Evolutionary conservation across 2,113 vertebrate genomes (phyloP).

Genomic region (Paedocypris sp.): DNA sequence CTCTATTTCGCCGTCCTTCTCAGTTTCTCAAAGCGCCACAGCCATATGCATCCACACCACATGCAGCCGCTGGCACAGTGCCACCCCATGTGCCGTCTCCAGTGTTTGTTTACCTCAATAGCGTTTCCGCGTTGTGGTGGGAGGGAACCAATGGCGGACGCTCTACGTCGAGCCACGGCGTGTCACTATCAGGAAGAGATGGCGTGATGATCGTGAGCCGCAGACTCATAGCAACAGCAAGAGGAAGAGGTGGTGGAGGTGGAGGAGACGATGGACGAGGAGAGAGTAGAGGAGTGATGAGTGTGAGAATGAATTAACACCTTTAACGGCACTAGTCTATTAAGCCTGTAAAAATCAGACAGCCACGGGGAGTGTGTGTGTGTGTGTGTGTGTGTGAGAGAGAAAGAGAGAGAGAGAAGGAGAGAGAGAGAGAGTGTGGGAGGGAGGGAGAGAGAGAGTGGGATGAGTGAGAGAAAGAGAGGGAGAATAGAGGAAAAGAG

Average conservation of each 20-base stretch:
- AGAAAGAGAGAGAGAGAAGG: slow-evolving; percentile 3
- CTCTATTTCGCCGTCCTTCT: not conserved
- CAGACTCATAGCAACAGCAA: slow-evolving; percentile 18
- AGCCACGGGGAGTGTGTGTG: not conserved
- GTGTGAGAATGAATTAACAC: slow-evolving; percentile 35
- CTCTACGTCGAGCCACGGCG: slow-evolving; percentile 7
- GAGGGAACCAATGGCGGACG: slow-evolving; percentile 6
- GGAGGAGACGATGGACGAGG: not conserved
- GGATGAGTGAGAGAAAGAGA: not conserved
- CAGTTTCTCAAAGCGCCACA: not conserved
- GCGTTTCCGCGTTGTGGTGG: not conserved
- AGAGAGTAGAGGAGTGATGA: not conserved
- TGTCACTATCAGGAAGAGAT: slow-evolving; percentile 14
- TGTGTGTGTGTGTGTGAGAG: not conserved
- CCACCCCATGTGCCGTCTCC: not conserved
- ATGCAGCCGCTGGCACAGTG: not conserved
- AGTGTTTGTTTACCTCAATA: too few relatives aligned
- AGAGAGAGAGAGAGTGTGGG: not conserved
- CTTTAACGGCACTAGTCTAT: slow-evolving; percentile 26
- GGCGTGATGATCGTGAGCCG: slow-evolving; percentile 1
- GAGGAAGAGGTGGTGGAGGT: not conserved
- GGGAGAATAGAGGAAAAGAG: slow-evolving; percentile 42
- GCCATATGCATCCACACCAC: not conserved
- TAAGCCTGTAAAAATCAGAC: slow-evolving; percentile 20
- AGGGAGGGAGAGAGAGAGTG: not conserved